These are phyloP conservation scores for Rhinogobius similis DNA, from an alignment of 2,113 vertebrate species.

Conservation along the genomic window DNA sequence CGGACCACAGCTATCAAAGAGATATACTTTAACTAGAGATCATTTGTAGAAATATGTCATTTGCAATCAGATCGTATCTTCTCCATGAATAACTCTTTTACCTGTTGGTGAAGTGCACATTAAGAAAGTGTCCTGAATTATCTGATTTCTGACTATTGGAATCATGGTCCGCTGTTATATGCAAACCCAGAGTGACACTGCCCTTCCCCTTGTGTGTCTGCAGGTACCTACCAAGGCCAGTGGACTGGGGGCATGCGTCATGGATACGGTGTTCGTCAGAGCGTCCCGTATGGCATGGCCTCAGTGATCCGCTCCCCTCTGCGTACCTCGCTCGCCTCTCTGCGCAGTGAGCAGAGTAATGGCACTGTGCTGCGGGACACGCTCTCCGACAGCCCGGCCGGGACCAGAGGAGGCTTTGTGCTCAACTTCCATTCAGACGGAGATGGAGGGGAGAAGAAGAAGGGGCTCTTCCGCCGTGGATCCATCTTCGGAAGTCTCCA, in stretches of 20 bases:
- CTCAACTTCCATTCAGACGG: constrained; percentile 91
- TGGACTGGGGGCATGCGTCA: constrained; percentile 98
- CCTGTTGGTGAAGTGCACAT: too few species aligned
- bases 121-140: too few species aligned
- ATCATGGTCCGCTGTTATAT: too few species aligned
- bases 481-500: constrained; percentile 93
- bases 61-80: too few species aligned
- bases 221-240: constrained; percentile 96
- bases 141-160: too few species aligned
- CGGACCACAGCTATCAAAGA: too few species aligned
- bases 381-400: constrained; percentile 84
- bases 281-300: constrained; percentile 95
- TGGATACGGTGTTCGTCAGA: constrained; percentile 94
- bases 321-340: constrained; percentile 89
- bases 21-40: too few species aligned
- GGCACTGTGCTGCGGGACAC: constrained; percentile 86
- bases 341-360: constrained; percentile 94
- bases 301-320: constrained; percentile 93
- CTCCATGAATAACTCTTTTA: too few species aligned
- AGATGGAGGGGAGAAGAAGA: constrained; percentile 85
- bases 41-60: too few species aligned
- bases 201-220: neutral
- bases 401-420: constrained; percentile 92
- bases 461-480: constrained; percentile 90
- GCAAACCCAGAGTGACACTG: neutral